Conservation (phyloP, 2,797 vertebrate species). For the Platalea minor region DNA sequence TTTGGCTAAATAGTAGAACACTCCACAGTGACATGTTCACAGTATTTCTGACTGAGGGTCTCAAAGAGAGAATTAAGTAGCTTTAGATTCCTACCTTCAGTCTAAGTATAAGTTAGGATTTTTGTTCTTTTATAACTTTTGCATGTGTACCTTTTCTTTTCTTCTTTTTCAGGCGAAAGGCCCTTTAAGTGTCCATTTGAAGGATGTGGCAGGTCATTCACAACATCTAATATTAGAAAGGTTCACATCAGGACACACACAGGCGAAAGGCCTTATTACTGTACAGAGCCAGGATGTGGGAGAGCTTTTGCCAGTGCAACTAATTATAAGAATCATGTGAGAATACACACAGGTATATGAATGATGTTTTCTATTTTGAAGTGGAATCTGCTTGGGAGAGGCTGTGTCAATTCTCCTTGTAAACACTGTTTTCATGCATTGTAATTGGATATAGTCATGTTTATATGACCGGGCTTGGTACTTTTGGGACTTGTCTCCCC, state of each 20-base stretch:
- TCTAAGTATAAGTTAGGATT: not conserved
- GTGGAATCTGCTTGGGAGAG: not conserved
- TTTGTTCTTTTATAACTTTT: slow-evolving; percentile 8
- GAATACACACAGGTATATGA: slow-evolving; percentile 93
- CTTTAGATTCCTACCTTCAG: not conserved
- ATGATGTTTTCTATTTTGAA: slow-evolving; percentile 8
- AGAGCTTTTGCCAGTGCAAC: slow-evolving; percentile 98
- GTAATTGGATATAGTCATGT: not conserved
- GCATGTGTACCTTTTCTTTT: not conserved
- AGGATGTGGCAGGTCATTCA: slow-evolving; percentile 96
- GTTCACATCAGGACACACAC: slow-evolving; percentile 99
- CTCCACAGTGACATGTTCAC: not conserved
- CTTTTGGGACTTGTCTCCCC: not conserved
- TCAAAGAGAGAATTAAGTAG: not conserved
- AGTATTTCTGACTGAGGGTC: not conserved
- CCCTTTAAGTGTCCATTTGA: slow-evolving; percentile 97
- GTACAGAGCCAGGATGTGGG: slow-evolving; percentile 96
- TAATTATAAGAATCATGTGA: slow-evolving; percentile 99
- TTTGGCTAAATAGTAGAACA: not conserved
- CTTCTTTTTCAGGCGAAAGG: slow-evolving; percentile 86
- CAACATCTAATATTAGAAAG: slow-evolving; percentile 98
- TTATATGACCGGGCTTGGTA: not conserved
- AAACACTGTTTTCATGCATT: not conserved
- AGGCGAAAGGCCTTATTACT: slow-evolving; percentile 97
- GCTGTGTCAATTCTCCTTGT: not conserved